A percentile compares a stretch with the other conserved stretches of the same genome.
These are phyloP conservation scores for Taeniopygia guttata DNA, from an alignment of 2,797 vertebrate genomes.

Conservation along the genomic window DNA sequence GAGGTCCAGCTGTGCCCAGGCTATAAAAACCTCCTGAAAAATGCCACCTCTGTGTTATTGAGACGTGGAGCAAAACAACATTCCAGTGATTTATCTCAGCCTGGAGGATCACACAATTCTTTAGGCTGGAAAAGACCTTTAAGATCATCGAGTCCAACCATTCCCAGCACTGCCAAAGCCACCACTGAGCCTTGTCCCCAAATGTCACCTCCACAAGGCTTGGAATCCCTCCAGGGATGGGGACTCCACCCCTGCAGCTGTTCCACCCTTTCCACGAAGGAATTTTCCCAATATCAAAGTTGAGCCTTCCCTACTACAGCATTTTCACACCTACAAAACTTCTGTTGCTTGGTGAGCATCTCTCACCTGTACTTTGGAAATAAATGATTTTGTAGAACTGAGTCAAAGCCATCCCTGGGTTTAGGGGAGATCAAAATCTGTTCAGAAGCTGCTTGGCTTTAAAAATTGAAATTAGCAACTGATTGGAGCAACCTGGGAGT, in stretches of 20 bases:
- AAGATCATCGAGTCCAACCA: fast-evolving
- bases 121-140: background rate
- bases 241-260: background rate
- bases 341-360: background rate
- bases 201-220: background rate
- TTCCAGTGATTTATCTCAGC: background rate
- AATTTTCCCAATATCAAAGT: background rate
- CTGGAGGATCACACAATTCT: background rate
- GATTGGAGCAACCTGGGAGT: background rate
- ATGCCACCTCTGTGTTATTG: conserved; percentile 22
- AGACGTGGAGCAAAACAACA: conserved; percentile 18
- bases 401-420: background rate
- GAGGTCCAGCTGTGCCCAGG: conserved; percentile 11
- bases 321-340: background rate
- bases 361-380: background rate
- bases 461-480: background rate
- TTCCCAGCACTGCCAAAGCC: background rate
- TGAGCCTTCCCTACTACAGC: background rate
- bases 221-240: background rate
- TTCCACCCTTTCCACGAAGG: background rate
- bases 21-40: conserved; percentile 48
- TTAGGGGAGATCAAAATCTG: background rate
- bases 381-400: background rate
- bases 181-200: background rate
- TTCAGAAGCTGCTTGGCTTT: background rate